A percentile compares a stretch with the other conserved stretches of the same genome.
These are phyloP conservation scores for Bombus breviceps DNA, from an alignment of 1,140 invertebrate genomes.

Conservation along the genomic window DNA sequence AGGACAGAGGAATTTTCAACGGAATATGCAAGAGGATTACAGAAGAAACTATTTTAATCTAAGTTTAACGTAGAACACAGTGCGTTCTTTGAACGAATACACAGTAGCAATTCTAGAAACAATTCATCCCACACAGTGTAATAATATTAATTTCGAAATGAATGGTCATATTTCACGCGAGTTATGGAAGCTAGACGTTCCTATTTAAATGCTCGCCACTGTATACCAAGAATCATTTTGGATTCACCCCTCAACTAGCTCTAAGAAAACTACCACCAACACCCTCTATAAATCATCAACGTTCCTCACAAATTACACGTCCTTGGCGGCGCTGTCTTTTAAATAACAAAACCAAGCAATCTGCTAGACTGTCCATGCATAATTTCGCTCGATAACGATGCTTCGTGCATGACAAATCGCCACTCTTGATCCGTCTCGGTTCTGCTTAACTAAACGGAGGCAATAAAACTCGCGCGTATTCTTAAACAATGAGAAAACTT, in stretches of 20 bases:
- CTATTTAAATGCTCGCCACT: too few relatives aligned
- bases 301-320: background rate
- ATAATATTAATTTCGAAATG: too few relatives aligned
- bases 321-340: background rate
- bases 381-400: background rate
- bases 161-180: too few relatives aligned
- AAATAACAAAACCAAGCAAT: background rate
- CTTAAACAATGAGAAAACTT: background rate
- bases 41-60: too few relatives aligned
- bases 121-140: too few relatives aligned
- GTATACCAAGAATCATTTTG: background rate
- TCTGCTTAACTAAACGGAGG: background rate
- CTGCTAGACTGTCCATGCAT: background rate
- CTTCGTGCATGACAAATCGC: background rate
- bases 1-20: too few relatives aligned
- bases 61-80: too few relatives aligned
- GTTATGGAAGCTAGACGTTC: too few relatives aligned
- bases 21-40: too few relatives aligned
- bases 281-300: background rate
- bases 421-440: too few relatives aligned
- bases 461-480: conserved; percentile 16
- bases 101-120: too few relatives aligned
- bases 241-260: background rate
- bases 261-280: background rate
- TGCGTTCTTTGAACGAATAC: too few relatives aligned